Evolutionary conservation across 2,888 invertebrate genomes (phyloP), one percentile per base, ranked within the genome.

Genomic region (Eupsilia transversa): DNA sequence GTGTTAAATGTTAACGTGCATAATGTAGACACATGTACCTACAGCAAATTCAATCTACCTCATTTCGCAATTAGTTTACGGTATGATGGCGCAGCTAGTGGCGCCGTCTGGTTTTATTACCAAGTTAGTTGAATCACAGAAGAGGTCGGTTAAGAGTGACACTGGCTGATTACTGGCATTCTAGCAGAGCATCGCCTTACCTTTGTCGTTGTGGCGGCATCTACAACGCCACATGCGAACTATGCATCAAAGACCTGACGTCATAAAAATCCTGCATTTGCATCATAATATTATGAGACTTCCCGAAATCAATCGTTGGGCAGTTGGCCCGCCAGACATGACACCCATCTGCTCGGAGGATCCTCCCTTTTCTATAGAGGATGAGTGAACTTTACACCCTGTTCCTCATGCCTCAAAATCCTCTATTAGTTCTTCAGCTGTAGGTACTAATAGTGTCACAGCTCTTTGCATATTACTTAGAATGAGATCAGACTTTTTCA

Each of bases 1-100:
- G 59, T 66, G 43, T 83, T 73, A 57, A 68, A 67, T 79, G 56
- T 79, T n/a, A 46, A 10, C 27, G n/a, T 35, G 17, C 30, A 46
- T 54, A 17, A 30, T 66, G 74, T 57, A n/a, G 46, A 61, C 33
- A 56, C 12, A 14, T 77, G 61, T 56, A 43, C 0, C 10, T 77
- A 30, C 0, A 69, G 20, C 0, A 27, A 65, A 5, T 63, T 41
- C 1, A 35, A 43, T 70, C 46, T 27, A 23, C 3, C 0, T 10
- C 9, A 68, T 68, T 41, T 63, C 12, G 41, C 2, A 20, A 67
- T 67, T 35, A 20, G 54, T 30, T n/a, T 10, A 2, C 1, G 12
- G 4, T 38, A 23, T 17, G 23, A 33, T 12, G 23, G 20, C 4
- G 59, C 12, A 12, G 23, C 10, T 33, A 20, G 10, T 33, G 30